phyloP scores from a whole-genome alignment of 2,888 invertebrate genomes.

The Diloba caeruleocephala region DNA sequence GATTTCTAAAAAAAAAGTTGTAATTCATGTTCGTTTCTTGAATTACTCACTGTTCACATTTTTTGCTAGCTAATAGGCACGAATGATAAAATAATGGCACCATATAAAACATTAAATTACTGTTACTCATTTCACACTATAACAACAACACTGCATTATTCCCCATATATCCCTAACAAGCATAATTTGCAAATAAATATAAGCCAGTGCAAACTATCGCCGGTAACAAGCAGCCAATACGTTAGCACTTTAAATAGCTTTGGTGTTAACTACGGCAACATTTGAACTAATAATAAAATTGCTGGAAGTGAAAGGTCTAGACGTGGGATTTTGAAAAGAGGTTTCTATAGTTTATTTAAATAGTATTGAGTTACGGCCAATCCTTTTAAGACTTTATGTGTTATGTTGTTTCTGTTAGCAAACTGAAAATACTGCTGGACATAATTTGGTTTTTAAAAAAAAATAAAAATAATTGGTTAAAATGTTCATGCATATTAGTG shows the following conservation, averaged over 20 bases:
- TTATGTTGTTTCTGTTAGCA: neutral
- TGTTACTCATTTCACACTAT: constrained; percentile 28
- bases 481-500: too few relatives aligned
- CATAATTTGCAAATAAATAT: constrained; percentile 46
- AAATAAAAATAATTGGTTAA: too few relatives aligned
- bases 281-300: constrained; percentile 41
- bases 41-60: too few relatives aligned
- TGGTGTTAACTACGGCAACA: constrained; percentile 5
- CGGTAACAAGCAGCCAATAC: constrained; percentile 1
- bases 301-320: constrained; percentile 26
- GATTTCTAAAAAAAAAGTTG: too few relatives aligned
- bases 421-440: too few relatives aligned
- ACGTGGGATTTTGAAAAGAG: constrained; percentile 10
- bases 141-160: constrained; percentile 39
- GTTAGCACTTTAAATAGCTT: constrained; percentile 12
- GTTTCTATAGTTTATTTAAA: neutral
- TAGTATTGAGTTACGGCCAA: neutral
- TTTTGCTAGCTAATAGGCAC: neutral
- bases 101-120: constrained; percentile 41
- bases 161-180: constrained; percentile 38
- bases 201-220: constrained; percentile 11
- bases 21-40: too few relatives aligned
- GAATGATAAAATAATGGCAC: constrained; percentile 11
- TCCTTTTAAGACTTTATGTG: neutral
- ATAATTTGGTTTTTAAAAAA: too few relatives aligned